Percentiles rank a stretch among this genome's conserved stretches.
These are phyloP conservation scores for Masticophis lateralis DNA, from an alignment of 2,797 vertebrate genomes.

Conservation along the genomic window DNA sequence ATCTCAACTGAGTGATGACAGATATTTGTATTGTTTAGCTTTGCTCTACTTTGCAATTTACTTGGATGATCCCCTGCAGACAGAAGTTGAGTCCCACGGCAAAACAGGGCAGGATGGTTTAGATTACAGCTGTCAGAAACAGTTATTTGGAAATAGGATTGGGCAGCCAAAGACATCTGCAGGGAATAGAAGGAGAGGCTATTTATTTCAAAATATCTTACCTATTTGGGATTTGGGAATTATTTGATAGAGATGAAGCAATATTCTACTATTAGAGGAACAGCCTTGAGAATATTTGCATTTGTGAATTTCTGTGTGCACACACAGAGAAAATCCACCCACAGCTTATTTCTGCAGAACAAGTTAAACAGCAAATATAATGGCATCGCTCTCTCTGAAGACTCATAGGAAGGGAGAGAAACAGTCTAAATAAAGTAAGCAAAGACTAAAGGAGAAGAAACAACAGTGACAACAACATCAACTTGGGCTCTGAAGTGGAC, in stretches of 20 bases:
- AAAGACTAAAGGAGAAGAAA: background rate
- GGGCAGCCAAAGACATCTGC: conserved; percentile 24
- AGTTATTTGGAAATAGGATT: conserved; percentile 22
- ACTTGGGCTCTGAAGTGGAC: background rate
- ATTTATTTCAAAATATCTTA: conserved; percentile 20
- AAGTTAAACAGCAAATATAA: background rate
- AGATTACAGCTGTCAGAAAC: conserved; percentile 33
- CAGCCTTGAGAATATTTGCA: conserved; percentile 11
- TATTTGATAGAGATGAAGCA: background rate
- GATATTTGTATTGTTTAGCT: conserved; percentile 32
- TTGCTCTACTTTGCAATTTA: conserved; percentile 29
- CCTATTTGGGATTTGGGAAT: conserved; percentile 2
- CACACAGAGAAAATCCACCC: background rate
- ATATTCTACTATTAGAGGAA: conserved; percentile 16
- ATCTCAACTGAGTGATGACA: conserved; percentile 19
- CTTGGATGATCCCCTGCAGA: conserved; percentile 20
- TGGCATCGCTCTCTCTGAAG: background rate
- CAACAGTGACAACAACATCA: background rate
- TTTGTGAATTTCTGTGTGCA: conserved; percentile 15
- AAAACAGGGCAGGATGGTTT: conserved; percentile 24
- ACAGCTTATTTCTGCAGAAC: background rate
- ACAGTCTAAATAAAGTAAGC: background rate
- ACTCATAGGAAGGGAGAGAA: background rate
- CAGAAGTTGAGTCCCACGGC: conserved; percentile 7
- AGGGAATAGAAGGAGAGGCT: conserved; percentile 20